Evolutionary conservation across 2,797 vertebrate genomes (phyloP).

Genomic region (Paedocypris micromegethes): DNA sequence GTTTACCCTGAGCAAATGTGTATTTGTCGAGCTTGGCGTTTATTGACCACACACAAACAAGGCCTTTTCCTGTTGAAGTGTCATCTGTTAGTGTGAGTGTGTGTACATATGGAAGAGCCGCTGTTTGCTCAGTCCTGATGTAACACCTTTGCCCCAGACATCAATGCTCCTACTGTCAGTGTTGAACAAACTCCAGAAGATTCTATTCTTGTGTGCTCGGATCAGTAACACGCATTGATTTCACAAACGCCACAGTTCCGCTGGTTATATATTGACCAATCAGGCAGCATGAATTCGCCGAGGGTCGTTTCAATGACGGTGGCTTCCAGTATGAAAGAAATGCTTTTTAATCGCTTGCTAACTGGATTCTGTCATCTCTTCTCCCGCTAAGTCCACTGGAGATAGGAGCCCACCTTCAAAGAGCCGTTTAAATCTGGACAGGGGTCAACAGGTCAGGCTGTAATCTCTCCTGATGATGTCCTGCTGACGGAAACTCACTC

Average conservation of each 20-base stretch:
- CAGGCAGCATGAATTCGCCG: no score
- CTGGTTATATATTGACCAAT: no score
- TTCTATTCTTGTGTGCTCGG: conserved; percentile 16
- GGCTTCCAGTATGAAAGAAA: no score
- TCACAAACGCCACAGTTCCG: conserved; percentile 9
- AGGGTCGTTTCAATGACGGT: no score
- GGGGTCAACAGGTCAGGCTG: conserved; percentile 62
- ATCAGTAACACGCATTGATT: conserved; percentile 19
- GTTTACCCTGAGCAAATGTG: conserved; percentile 65
- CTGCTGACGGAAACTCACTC: conserved; percentile 65
- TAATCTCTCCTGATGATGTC: conserved; percentile 71
- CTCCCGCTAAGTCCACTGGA: conserved; percentile 49
- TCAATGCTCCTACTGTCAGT: conserved; percentile 66
- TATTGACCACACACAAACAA: conserved; percentile 69
- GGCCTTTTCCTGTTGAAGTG: conserved; percentile 66
- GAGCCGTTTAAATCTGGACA: conserved; percentile 63
- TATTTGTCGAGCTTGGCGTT: conserved; percentile 72
- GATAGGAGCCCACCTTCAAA: conserved; percentile 63
- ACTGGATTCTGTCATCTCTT: conserved; percentile 8
- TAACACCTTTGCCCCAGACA: conserved; percentile 68
- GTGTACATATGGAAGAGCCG: conserved; percentile 60
- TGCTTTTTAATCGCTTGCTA: no score
- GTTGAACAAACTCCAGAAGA: conserved; percentile 43
- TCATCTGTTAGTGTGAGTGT: conserved; percentile 51
- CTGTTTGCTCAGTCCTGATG: conserved; percentile 69